Percentiles rank a stretch among this genome's conserved stretches.
Evolutionary conservation across 1,140 invertebrate species (phyloP).

Genomic region (Euborellia annulipes): DNA sequence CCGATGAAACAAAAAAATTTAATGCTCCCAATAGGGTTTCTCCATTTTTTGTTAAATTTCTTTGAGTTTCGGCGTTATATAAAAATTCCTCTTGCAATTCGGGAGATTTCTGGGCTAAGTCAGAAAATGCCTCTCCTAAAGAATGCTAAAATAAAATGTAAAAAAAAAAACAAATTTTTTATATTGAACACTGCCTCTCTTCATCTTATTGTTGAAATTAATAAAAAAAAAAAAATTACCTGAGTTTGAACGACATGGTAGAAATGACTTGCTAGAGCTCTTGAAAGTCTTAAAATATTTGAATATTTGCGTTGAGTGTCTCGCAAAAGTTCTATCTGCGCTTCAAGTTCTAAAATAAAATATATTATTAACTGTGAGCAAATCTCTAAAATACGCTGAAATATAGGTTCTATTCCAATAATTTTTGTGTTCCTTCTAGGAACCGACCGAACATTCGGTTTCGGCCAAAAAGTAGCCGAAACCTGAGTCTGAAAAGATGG

Average conservation of each 20-base stretch:
- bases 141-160: conserved; percentile 37
- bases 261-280: conserved; percentile 73
- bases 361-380: background rate
- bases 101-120: conserved; percentile 84
- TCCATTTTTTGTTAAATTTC: conserved; percentile 84
- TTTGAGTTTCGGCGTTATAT: conserved; percentile 89
- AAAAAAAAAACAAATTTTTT: conserved; percentile 8
- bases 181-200: no score
- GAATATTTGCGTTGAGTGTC: conserved; percentile 91
- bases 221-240: conserved; percentile 23
- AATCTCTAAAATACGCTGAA: no score
- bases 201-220: no score
- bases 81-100: conserved; percentile 89
- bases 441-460: no score
- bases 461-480: conserved; percentile 5
- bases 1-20: conserved; percentile 90
- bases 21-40: conserved; percentile 80
- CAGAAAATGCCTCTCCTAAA: conserved; percentile 82
- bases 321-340: conserved; percentile 76
- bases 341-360: conserved; percentile 59
- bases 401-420: background rate
- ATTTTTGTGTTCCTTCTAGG: no score
- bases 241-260: conserved; percentile 77
- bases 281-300: conserved; percentile 70
- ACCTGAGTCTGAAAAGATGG: no score